A percentile compares a stretch with the other conserved stretches of the same genome.
phyloP scores from a whole-genome alignment of 30 jellyfish, hydroid and myxozoan species.

The Morbakka virulenta region DNA sequence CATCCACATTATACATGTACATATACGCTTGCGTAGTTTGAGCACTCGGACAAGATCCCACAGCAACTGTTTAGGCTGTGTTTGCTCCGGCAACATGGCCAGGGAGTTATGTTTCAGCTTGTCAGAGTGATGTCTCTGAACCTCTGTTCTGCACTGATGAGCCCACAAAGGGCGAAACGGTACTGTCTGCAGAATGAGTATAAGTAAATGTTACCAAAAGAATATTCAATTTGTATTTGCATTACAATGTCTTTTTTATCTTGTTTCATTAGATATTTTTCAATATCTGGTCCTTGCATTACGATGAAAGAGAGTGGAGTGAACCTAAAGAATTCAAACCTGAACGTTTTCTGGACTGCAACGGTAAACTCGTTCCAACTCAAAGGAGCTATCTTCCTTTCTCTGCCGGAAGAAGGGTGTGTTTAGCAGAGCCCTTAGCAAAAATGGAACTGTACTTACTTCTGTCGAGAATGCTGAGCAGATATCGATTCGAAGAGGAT shows the following conservation, averaged over 20 bases:
- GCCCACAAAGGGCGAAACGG: too few species aligned
- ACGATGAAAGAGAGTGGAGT: slow-evolving; percentile 64
- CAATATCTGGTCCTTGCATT: slow-evolving; percentile 71
- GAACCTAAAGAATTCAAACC: slow-evolving; percentile 66
- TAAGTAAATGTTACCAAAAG: too few species aligned
- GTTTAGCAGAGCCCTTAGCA: slow-evolving; percentile 79
- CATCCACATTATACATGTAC: too few species aligned
- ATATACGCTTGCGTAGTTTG: too few species aligned
- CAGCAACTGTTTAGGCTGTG: too few species aligned
- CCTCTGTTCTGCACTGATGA: too few species aligned
- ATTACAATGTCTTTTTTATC: background rate
- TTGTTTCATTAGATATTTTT: slow-evolving; percentile 46
- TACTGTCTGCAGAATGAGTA: too few species aligned
- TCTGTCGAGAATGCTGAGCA: slow-evolving; percentile 52
- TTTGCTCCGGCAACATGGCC: too few species aligned
- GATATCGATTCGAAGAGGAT: slow-evolving; percentile 49
- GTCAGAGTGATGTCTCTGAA: too few species aligned
- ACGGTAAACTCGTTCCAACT: slow-evolving; percentile 60
- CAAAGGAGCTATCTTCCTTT: slow-evolving; percentile 69
- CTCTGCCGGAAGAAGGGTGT: slow-evolving; percentile 81
- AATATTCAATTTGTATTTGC: background rate
- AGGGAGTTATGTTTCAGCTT: too few species aligned
- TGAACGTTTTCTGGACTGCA: slow-evolving; percentile 56
- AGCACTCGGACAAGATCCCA: too few species aligned
- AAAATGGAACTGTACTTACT: slow-evolving; percentile 67